phyloP scores from a whole-genome alignment of 1,140 invertebrate species.

The Colletes latitarsis region DNA sequence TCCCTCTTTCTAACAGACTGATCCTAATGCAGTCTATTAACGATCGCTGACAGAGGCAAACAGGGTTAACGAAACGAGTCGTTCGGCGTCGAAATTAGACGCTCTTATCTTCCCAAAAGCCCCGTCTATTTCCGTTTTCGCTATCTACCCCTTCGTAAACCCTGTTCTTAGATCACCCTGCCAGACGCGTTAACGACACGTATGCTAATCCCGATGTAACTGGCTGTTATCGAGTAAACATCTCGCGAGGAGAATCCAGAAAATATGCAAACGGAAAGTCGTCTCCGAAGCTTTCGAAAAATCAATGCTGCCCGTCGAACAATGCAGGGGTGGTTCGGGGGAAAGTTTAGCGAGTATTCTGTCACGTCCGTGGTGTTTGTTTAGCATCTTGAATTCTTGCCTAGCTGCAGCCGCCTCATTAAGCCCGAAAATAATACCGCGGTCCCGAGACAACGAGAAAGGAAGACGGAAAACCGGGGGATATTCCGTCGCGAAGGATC shows the following conservation, averaged over 20 bases:
- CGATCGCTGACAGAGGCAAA: too few relatives aligned
- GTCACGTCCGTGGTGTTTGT: slow-evolving; percentile 12
- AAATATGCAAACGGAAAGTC: not conserved
- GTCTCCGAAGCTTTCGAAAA: not conserved
- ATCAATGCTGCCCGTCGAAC: not conserved
- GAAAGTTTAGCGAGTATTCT: not conserved
- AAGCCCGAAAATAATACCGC: slow-evolving; percentile 41
- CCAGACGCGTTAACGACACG: not conserved
- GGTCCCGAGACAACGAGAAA: slow-evolving; percentile 21
- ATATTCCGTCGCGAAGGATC: slow-evolving; percentile 38
- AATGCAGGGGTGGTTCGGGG: not conserved
- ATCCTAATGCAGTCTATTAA: too few relatives aligned
- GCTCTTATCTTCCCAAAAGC: not conserved
- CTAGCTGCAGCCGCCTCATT: slow-evolving; percentile 25
- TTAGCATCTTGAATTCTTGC: slow-evolving; percentile 32
- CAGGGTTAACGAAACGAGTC: too few relatives aligned
- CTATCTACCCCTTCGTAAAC: too few relatives aligned
- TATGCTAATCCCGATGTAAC: not conserved
- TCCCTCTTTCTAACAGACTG: too few relatives aligned
- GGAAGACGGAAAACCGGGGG: not conserved
- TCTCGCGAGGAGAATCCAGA: not conserved
- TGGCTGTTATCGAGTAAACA: not conserved
- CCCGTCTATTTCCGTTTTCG: not conserved
- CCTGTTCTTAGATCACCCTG: not conserved
- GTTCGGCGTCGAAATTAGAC: too few relatives aligned